Base-by-base conservation (phyloP, 2,888 invertebrate species). In the Drosophila kokeensis region DNA sequence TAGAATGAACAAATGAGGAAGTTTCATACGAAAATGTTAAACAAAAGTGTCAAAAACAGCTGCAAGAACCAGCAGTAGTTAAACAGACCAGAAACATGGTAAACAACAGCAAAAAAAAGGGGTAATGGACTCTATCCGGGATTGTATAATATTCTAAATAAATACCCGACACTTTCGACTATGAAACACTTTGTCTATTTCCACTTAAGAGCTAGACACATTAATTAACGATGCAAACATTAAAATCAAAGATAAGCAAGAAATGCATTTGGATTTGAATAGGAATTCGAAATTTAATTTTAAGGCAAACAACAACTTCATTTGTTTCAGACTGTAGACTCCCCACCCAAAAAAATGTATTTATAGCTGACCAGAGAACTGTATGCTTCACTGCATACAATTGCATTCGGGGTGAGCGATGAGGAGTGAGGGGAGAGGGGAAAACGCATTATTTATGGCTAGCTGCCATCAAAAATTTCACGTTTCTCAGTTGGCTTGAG, bases 361-460 rank as follows among this genome's bases (percentile, higher is more conserved):
- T 87, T 79, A 82, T 84, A 87, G 85, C 82, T 72, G 49, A 15
- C n/a, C 62, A 66, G 53, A 66, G 61, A 82, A 83, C 72, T 70
- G 58, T 59, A 68, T 63, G 82, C 66, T 40, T 53, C 50, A 77
- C 52, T 64, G 71, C 66, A 64, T 67, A 48, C 18, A 53, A 65
- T 42, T 57, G 21, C 29, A 13, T 30, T 21, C 34, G 15, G 48
- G 48, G 7, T 15, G 15, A 24, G 45, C 15, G 45, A 15, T 21
- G 21, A 45, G 13, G 42, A 13, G 7, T 24, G 15, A 45, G 45
- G 24, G 21, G 15, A 24, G 21, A 45, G 15, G 45, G 24, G 15
- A 24, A n/a, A 50, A 36, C 69, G 62, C 73, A 84, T 88, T 79
- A 86, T 83, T 83, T 76, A 88, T 86, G 73, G 79, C 81, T 71